Evolutionary conservation across 2,797 vertebrate genomes (phyloP), one percentile per base, ranked within the genome.

Genomic region (Chaetodon trifasciatus): DNA sequence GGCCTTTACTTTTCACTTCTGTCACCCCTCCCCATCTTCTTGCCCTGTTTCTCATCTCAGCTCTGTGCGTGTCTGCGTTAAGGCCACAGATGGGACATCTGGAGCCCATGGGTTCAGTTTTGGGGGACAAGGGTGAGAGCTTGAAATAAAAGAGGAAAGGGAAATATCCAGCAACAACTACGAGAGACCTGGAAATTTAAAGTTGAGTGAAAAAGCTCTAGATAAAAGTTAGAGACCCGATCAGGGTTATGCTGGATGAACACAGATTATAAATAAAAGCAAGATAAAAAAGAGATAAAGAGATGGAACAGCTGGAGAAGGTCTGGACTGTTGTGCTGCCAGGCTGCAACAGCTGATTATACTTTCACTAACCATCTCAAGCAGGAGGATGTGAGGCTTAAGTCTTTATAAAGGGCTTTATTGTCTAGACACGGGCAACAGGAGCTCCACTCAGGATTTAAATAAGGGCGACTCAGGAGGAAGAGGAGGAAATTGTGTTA

Each of bases 331-430:
- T 44, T 44, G 62, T 60, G 63, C 74, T 1, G 68, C 70, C 67
- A 56, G 78, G 49, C 55, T 17, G 62, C 55, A 88, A 74, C 79
- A 91, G 82, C 89, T 92, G 82, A 90, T 86, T 85, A 76, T 83
- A 87, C 74, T 90, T 93, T 89, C 78, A 86, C 81, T 84, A 32
- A 47, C 56, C 12, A 13, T 86, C 70, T 79, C 49, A 73, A 89
- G 83, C 75, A 70, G 67, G 78, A 85, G 85, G 88, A 89, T 76
- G 82, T 86, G 50, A 76, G 67, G 84, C 86, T 85, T 70, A 78
- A 60, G 47, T 83, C 70, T 85, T 86, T 74, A 92, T 92, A 68
- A 93, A 94, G 76, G 89, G 85, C 88, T 91, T 89, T 92, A 90
- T 91, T 95, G 93, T 94, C 90, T 88, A 84, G 91, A 86, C 85